phyloP scores from a whole-genome alignment of 2,797 vertebrate genomes.

The Eulemur rubriventer region DNA sequence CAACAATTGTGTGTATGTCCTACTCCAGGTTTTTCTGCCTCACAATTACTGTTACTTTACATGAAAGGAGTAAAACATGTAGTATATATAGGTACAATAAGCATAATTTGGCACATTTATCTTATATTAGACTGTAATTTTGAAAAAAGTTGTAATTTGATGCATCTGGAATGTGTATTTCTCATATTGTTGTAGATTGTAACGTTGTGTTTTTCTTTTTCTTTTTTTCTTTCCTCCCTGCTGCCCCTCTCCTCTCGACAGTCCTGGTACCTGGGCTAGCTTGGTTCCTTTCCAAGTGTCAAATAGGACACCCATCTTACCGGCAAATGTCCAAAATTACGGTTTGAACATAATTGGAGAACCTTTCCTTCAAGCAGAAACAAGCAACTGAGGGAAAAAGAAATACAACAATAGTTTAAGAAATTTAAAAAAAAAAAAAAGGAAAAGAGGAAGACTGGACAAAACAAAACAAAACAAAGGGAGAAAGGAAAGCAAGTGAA shows the following conservation, averaged over 20 bases:
- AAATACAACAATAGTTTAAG: slow-evolving; percentile 76
- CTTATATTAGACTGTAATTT: slow-evolving; percentile 53
- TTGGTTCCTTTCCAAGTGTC: slow-evolving; percentile 99
- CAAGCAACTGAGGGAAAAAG: slow-evolving; percentile 94
- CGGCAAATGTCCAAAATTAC: slow-evolving; percentile 99
- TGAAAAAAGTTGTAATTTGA: slow-evolving; percentile 55
- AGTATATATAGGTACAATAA: not conserved
- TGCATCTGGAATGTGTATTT: slow-evolving; percentile 51
- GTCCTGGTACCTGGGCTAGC: slow-evolving; percentile 99
- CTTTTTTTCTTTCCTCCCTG: slow-evolving; percentile 72
- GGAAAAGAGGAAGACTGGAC: slow-evolving; percentile 78
- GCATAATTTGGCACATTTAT: not conserved
- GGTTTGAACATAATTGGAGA: slow-evolving; percentile 99
- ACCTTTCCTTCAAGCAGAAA: slow-evolving; percentile 98
- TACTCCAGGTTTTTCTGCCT: not conserved
- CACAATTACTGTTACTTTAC: slow-evolving; percentile 22
- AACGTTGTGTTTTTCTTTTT: slow-evolving; percentile 73
- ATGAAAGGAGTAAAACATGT: slow-evolving; percentile 28
- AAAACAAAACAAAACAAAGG: slow-evolving; percentile 72
- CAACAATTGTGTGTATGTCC: not conserved
- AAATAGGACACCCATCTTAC: slow-evolving; percentile 99
- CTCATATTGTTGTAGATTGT: slow-evolving; percentile 57
- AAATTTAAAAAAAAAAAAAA: slow-evolving; percentile 67
- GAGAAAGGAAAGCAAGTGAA: slow-evolving; percentile 84
- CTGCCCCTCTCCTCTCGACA: slow-evolving; percentile 81